phyloP scores from a whole-genome alignment of 2,888 invertebrate species.

The Kryphioiulus occultus region DNA sequence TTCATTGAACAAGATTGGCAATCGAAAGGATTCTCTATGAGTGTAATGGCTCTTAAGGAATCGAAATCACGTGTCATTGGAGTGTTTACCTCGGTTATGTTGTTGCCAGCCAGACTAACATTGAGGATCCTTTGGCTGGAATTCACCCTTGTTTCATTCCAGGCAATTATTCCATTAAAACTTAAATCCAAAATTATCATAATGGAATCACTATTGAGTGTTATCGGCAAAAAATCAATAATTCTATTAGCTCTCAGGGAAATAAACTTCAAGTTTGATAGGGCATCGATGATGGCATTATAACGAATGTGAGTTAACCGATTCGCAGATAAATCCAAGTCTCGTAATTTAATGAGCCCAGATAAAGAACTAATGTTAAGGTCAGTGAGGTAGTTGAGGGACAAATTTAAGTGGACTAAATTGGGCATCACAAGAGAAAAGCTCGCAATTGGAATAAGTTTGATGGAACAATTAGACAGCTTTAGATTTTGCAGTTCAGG shows the following conservation, averaged over 20 bases:
- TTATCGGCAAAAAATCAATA: not conserved
- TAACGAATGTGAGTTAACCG: not conserved
- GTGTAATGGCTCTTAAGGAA: not conserved
- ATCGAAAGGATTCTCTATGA: conserved; percentile 43
- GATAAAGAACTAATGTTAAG: not conserved
- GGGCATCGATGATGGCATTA: not conserved
- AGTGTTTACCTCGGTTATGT: not conserved
- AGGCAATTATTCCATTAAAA: not conserved
- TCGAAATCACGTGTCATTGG: conserved; percentile 44
- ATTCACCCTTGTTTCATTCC: conserved; percentile 17
- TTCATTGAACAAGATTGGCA: conserved; percentile 23
- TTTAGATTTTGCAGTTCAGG: not conserved
- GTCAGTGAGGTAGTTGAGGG: not conserved
- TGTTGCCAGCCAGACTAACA: conserved; percentile 28
- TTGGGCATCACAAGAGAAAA: not conserved
- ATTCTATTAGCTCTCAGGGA: not conserved
- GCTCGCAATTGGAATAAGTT: not conserved
- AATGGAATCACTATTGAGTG: not conserved
- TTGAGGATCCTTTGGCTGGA: not conserved
- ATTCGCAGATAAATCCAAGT: conserved; percentile 6
- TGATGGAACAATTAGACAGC: not conserved
- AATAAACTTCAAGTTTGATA: not conserved
- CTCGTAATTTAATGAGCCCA: not conserved
- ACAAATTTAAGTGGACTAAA: not conserved
- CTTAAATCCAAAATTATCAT: not conserved